phyloP scores from a whole-genome alignment of 2,888 invertebrate species.

The Sthenelais limicola region DNA sequence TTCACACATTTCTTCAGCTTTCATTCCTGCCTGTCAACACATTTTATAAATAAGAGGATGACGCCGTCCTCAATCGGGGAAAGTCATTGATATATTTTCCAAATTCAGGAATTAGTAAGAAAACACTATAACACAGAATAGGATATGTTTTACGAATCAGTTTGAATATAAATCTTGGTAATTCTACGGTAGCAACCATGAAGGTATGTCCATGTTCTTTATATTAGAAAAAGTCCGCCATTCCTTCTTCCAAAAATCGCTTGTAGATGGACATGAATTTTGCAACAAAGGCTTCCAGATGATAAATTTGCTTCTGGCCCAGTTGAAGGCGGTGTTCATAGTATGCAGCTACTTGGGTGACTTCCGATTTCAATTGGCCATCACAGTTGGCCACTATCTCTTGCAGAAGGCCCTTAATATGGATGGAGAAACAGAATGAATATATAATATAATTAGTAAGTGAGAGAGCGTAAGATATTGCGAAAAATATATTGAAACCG shows the following conservation, averaged over 20 bases:
- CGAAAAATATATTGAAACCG: not conserved
- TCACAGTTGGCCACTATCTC: conserved; percentile 92
- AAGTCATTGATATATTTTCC: too few relatives aligned
- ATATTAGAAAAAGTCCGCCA: conserved; percentile 68
- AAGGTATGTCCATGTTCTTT: too few relatives aligned
- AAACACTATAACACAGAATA: too few relatives aligned
- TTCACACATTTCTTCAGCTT: too few relatives aligned
- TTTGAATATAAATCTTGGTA: too few relatives aligned
- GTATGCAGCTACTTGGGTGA: conserved; percentile 87
- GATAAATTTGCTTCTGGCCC: conserved; percentile 95
- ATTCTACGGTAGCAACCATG: too few relatives aligned
- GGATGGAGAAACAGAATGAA: not conserved
- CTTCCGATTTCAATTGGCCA: conserved; percentile 87
- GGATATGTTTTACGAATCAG: too few relatives aligned
- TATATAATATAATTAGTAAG: too few relatives aligned
- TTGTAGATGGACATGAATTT: conserved; percentile 96
- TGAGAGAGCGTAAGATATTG: not conserved
- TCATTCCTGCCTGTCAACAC: too few relatives aligned
- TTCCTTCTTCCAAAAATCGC: conserved; percentile 83
- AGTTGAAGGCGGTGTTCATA: conserved; percentile 94
- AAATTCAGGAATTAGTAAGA: too few relatives aligned
- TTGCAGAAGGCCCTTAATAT: conserved; percentile 79
- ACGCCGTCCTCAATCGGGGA: too few relatives aligned
- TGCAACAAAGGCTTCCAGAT: conserved; percentile 96
- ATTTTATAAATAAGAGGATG: too few relatives aligned